These are phyloP conservation scores for Xiphophorus birchmanni DNA, from an alignment of 2,797 vertebrate species.

Conservation along the genomic window DNA sequence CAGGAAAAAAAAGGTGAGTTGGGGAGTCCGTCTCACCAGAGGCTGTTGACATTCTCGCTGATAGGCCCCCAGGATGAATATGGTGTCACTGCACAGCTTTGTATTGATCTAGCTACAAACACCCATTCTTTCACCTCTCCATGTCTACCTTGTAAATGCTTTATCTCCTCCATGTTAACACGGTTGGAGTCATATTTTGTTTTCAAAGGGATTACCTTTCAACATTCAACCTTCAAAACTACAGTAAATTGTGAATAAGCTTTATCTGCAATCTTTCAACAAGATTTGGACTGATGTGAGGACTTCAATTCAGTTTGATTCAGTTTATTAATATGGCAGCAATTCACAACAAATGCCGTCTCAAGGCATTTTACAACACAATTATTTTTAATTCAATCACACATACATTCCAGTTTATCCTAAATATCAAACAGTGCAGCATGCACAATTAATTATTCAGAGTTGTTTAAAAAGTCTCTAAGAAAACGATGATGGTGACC, in stretches of 20 bases:
- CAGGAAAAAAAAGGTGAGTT: constrained; percentile 1
- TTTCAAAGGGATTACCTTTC: constrained; percentile 8
- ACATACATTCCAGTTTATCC: no score
- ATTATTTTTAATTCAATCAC: no score
- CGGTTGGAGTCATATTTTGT: constrained; percentile 6
- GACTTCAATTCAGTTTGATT: no score
- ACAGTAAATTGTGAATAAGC: no score
- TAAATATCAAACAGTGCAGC: no score
- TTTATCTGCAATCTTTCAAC: background rate
- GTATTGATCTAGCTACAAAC: constrained; percentile 61
- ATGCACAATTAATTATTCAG: no score
- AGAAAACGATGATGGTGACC: no score
- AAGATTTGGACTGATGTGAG: background rate
- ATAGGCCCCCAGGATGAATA: constrained; percentile 66
- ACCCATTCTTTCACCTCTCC: constrained; percentile 5
- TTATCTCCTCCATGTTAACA: constrained; percentile 10
- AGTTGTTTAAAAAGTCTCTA: no score
- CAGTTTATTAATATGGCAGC: no score
- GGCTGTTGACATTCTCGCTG: constrained; percentile 73
- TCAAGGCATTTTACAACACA: no score
- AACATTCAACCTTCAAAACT: background rate
- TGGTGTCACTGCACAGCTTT: constrained; percentile 63
- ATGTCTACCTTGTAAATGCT: constrained; percentile 13
- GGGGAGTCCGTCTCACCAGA: constrained; percentile 56
- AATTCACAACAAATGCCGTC: no score